phyloP scores from a whole-genome alignment of 1,140 invertebrate genomes.

The Meloidogyne exigua region DNA sequence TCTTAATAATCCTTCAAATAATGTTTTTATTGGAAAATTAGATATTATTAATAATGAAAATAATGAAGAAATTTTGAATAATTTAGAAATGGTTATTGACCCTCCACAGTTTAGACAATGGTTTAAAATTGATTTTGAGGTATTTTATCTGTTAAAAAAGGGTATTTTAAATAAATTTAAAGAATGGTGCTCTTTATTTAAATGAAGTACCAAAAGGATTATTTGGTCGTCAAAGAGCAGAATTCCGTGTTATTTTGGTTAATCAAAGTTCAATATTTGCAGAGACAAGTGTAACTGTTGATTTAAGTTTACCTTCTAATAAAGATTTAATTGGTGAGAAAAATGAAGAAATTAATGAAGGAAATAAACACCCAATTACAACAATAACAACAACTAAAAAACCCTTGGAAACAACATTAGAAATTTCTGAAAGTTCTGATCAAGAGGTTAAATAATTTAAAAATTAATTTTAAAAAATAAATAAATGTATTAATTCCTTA shows the following conservation, averaged over 20 bases:
- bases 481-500: too few relatives aligned
- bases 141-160: background rate
- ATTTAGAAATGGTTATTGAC: constrained; percentile 25
- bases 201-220: constrained; percentile 33
- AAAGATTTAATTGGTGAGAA: background rate
- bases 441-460: too few relatives aligned
- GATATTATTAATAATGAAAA: constrained; percentile 11
- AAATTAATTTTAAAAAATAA: background rate
- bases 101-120: constrained; percentile 35
- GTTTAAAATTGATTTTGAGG: constrained; percentile 33
- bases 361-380: background rate
- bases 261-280: constrained; percentile 10
- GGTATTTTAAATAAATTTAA: background rate
- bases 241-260: constrained; percentile 24
- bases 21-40: constrained; percentile 22
- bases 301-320: constrained; percentile 32
- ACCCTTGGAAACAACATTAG: background rate
- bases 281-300: constrained; percentile 30
- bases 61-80: background rate
- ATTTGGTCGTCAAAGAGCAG: constrained; percentile 32
- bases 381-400: background rate
- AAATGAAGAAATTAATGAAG: background rate
- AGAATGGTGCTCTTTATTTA: constrained; percentile 31
- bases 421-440: constrained; percentile 25
- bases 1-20: constrained; percentile 18